Base-by-base conservation (phyloP, 2,113 vertebrate species). In the Cyrtonyx montezumae region DNA sequence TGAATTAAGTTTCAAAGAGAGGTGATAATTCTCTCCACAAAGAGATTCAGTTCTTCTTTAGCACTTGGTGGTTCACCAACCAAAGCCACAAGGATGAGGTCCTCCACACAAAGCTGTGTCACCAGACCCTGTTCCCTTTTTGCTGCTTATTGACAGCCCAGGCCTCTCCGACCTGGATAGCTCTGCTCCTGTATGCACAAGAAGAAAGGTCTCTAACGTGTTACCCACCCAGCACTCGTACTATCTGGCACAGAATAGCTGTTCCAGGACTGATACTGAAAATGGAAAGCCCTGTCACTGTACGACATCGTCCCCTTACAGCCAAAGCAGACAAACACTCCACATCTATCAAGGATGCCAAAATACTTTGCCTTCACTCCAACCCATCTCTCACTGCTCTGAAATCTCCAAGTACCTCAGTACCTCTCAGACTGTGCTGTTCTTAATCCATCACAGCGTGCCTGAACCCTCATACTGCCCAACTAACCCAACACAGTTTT, bases 111-210 rank as follows among this genome's bases (percentile, higher is more conserved):
- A 56, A 42, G 34, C 4, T 11, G 43, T 26, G 53, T 53, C 3
- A 1, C 63, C 20, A 36, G 34, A 51, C 36, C 81, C 37, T 28
- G 56, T 73, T 70, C 56, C 4, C 30, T 36, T 75, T 62, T 51
- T 37, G 13, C 42, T 71, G 18, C 78, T 51, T 42, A 40, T 10
- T 1, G 4, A 88, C 32, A 59, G 37, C 34, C 30, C 0, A 0
- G 42, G 28, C 56, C 37, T 30, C 40, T n/a, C 0, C 0, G 42
- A 32, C 46, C 42, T n/a, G 1, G 0, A 37, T 37, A 45, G 14
- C 12, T 78, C 70, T 79, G 22, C 34, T 71, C n/a, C n/a, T 0
- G 0, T 48, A 37, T 2, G 49, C 4, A 28, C 49, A 83, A 73
- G 42, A 62, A 0, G 3, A 23, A 28, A 37, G 32, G 21, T 53